A percentile compares a stretch with the other conserved stretches of the same genome.
Conservation (phyloP, 1,140 invertebrate species). For the Drosophila oshimai region DNA sequence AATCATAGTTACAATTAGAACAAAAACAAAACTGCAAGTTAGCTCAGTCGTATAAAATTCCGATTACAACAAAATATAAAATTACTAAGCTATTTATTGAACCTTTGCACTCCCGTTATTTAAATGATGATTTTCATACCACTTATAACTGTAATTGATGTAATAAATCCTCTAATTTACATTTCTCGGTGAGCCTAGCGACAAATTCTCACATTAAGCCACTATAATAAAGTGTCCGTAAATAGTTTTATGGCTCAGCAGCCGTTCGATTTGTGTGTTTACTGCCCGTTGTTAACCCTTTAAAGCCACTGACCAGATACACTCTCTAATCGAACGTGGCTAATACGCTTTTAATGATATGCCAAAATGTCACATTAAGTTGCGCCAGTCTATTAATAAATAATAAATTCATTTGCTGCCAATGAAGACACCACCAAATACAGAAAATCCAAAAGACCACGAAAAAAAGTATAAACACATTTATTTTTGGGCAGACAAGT, state of each 20-base stretch:
- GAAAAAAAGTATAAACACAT: conserved; percentile 23
- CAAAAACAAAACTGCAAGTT: too few species aligned
- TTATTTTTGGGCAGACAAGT: conserved; percentile 74
- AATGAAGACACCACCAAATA: conserved; percentile 66
- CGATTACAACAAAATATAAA: too few species aligned
- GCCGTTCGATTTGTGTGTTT: conserved; percentile 4
- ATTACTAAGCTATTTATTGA: too few species aligned
- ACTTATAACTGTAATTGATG: background rate
- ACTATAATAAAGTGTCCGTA: conserved; percentile 3
- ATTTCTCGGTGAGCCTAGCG: background rate
- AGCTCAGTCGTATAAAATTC: too few species aligned
- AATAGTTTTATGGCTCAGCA: conserved; percentile 32
- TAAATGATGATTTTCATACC: background rate
- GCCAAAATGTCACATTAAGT: conserved; percentile 77
- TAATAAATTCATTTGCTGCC: conserved; percentile 70
- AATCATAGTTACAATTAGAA: too few species aligned
- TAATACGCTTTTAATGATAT: conserved; percentile 74
- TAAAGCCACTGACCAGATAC: background rate
- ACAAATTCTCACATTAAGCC: conserved; percentile 29
- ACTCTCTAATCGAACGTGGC: conserved; percentile 5
- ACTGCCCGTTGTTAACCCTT: conserved; percentile 6
- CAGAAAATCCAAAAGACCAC: conserved; percentile 9
- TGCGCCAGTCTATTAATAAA: conserved; percentile 75
- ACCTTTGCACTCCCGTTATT: too few species aligned
- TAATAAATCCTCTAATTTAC: background rate